Evolutionary conservation across 2,797 vertebrate species (phyloP).

Genomic region (Characodon lateralis): DNA sequence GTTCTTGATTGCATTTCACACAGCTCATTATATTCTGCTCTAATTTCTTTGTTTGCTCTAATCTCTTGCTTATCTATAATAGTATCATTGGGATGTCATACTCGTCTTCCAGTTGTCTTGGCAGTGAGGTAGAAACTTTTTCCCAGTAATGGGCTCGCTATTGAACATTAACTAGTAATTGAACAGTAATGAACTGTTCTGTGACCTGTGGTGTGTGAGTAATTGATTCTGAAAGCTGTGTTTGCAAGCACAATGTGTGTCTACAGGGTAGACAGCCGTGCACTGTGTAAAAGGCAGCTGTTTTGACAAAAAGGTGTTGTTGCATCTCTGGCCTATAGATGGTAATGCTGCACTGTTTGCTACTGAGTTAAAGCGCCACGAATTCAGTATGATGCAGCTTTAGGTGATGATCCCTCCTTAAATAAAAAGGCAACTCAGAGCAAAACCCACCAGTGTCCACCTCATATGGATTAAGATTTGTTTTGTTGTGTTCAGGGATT

Average conservation of each 20-base stretch:
- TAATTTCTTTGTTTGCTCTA: constrained; percentile 55
- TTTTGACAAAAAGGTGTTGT: constrained; percentile 37
- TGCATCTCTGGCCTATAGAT: constrained; percentile 61
- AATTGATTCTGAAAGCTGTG: constrained; percentile 74
- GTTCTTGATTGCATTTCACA: constrained; percentile 5
- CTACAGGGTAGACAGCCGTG: constrained; percentile 47
- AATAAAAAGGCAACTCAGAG: constrained; percentile 44
- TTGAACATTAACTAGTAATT: constrained; percentile 74
- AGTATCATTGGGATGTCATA: constrained; percentile 67
- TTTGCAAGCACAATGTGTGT: constrained; percentile 66
- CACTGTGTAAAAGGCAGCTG: constrained; percentile 59
- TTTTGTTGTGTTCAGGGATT: constrained; percentile 46
- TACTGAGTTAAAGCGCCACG: not conserved
- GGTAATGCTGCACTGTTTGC: constrained; percentile 71
- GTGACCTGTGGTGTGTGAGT: constrained; percentile 75
- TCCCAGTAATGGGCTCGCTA: constrained; percentile 63
- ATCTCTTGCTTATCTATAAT: constrained; percentile 53
- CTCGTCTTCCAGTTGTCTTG: constrained; percentile 54
- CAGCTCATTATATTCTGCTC: constrained; percentile 38
- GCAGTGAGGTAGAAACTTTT: constrained; percentile 55
- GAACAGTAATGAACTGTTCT: constrained; percentile 78
- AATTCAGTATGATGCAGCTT: constrained; percentile 11
- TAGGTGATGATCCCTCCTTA: constrained; percentile 28
- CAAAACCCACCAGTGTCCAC: constrained; percentile 41
- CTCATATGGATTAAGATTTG: constrained; percentile 44